These are phyloP conservation scores for Apoderus coryli DNA, from an alignment of 2,888 invertebrate genomes.

Conservation along the genomic window DNA sequence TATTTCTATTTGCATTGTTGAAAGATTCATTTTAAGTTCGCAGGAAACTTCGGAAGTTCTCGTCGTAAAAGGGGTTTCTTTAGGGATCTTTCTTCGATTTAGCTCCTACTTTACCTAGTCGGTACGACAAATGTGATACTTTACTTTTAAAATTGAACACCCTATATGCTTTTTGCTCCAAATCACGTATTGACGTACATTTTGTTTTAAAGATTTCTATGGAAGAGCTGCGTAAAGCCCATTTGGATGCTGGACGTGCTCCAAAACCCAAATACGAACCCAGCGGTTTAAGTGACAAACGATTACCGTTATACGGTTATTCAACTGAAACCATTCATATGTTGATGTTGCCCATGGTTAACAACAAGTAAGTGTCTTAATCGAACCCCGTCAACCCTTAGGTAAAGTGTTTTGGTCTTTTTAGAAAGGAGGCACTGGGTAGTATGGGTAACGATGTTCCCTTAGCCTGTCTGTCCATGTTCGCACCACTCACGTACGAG, in stretches of 20 bases:
- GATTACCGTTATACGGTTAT: slow-evolving; percentile 84
- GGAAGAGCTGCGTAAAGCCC: slow-evolving; percentile 59
- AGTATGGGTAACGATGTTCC: slow-evolving; percentile 99
- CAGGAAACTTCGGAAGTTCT: no score
- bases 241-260: slow-evolving; percentile 31
- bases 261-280: slow-evolving; percentile 32
- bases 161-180: no score
- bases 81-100: no score
- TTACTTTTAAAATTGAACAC: neutral
- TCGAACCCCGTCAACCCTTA: no score
- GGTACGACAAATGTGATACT: neutral
- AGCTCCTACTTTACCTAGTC: no score
- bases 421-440: slow-evolving; percentile 92
- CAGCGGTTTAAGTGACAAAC: slow-evolving; percentile 56
- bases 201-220: slow-evolving; percentile 50
- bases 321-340: slow-evolving; percentile 91
- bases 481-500: slow-evolving; percentile 88
- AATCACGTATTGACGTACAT: no score
- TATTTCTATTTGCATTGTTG: no score
- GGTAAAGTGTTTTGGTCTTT: slow-evolving; percentile 10
- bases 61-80: no score
- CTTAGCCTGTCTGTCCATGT: slow-evolving; percentile 88
- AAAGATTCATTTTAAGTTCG: no score
- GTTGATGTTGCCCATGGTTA: slow-evolving; percentile 90
- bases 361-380: slow-evolving; percentile 44